These are phyloP conservation scores for Aurelia aurita DNA, from an alignment of 30 jellyfish, hydroid and myxozoan species.

Conservation along the genomic window DNA sequence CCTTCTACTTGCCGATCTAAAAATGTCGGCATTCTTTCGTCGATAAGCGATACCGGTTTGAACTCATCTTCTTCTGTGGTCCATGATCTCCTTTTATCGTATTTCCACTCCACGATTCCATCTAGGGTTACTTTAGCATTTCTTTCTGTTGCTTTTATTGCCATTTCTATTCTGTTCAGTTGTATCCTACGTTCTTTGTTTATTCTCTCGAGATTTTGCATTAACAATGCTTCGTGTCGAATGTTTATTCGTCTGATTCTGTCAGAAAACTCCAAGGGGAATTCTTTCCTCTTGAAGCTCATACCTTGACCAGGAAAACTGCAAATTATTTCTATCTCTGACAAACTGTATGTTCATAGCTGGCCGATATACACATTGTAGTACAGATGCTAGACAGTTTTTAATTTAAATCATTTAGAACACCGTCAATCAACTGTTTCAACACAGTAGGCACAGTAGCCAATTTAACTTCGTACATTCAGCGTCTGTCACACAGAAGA, in stretches of 20 bases:
- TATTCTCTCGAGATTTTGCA: slow-evolving; percentile 36
- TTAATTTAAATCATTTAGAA: no score
- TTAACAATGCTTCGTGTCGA: slow-evolving; percentile 58
- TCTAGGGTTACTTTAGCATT: neutral
- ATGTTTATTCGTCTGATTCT: slow-evolving; percentile 63
- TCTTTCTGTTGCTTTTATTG: slow-evolving; percentile 38
- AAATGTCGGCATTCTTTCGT: slow-evolving; percentile 14
- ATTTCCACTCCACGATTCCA: neutral
- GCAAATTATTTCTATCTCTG: no score
- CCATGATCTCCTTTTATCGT: neutral
- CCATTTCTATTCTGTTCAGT: slow-evolving; percentile 21
- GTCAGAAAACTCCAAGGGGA: slow-evolving; percentile 54
- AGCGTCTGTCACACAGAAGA: no score
- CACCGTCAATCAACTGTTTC: no score
- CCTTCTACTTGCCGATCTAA: slow-evolving; percentile 67
- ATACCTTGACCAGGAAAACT: neutral
- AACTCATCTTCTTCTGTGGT: neutral
- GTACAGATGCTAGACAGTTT: no score
- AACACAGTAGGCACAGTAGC: no score
- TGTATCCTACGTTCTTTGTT: slow-evolving; percentile 31
- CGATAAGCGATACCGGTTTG: neutral
- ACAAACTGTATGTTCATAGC: no score
- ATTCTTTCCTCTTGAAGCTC: slow-evolving; percentile 17
- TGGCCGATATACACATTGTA: no score
- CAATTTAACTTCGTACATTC: no score